Evolutionary conservation across 2,113 vertebrate genomes (phyloP), one percentile per base, ranked within the genome.

Genomic region (Menura novaehollandiae): DNA sequence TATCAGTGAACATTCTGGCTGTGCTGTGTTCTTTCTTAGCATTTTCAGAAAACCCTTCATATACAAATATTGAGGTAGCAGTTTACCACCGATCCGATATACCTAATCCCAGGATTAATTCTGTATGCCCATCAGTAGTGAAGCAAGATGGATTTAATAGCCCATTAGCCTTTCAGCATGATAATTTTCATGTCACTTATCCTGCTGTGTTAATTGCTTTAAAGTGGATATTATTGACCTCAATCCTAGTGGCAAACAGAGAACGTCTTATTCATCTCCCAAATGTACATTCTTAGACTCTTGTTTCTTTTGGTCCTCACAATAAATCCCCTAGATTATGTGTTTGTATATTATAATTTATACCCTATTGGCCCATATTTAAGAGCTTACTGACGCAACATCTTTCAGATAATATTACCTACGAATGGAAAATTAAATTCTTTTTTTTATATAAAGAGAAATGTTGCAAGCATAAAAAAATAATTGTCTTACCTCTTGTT

Each of bases 141-240:
- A 80, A 69, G 88, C 35, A 72, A 92, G 56, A 91, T 89, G 82
- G 69, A 89, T 75, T 95, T 95, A 96, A 95, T 87, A 88, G 87
- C 56, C 85, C 80, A 76, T 95, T 95, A 86, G 79, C 44, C 82
- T 94, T 97, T 94, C 86, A 80, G 75, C 82, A 86, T 68, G 85
- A 71, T 93, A 49, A 93, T 93, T 96, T 96, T 83, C 94, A 89
- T 41, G 16, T 93, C 89, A 76, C 53, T 96, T 92, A 96, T 92
- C 63, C 84, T 96, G 84, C 85, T 87, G 87, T 67, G 84, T 95
- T 98, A 95, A 96, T 89, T 96, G 93, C 85, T 95, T 95, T 95
- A 90, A 96, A 95, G 91, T 87, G 89, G 95, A 49, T 93, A 95
- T 96, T 97, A 97, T 90, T 95, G 94, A 95, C 92, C 88, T 94